These are phyloP conservation scores for Aspidoscelis tigris DNA, from an alignment of 2,113 vertebrate species.

Conservation along the genomic window DNA sequence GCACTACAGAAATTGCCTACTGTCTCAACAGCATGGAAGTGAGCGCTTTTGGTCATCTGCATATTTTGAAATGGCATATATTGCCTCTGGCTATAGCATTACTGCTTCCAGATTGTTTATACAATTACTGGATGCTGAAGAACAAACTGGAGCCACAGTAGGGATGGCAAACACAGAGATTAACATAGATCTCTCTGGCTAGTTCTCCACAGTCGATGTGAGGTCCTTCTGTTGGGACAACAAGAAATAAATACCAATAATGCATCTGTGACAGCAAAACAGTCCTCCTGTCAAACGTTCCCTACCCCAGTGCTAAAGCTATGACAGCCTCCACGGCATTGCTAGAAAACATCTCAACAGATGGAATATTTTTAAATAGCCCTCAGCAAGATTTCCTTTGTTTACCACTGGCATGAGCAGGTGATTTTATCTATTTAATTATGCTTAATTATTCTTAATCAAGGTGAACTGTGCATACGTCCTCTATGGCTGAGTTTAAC, in stretches of 20 bases:
- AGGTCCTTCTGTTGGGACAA: constrained; percentile 24
- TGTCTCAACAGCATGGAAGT: not conserved
- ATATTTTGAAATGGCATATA: constrained; percentile 17
- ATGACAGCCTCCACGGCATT: constrained; percentile 50
- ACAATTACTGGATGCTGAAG: constrained; percentile 17
- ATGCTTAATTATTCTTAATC: constrained; percentile 46
- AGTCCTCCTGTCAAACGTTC: constrained; percentile 34
- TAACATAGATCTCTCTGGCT: constrained; percentile 14
- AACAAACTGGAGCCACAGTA: constrained; percentile 24
- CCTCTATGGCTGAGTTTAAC: not conserved
- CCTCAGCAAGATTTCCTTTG: constrained; percentile 53
- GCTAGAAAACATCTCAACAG: constrained; percentile 52
- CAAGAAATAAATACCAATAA: constrained; percentile 43
- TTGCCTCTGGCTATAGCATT: constrained; percentile 5
- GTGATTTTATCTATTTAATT: constrained; percentile 65
- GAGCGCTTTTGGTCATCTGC: constrained; percentile 19
- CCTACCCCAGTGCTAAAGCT: constrained; percentile 51
- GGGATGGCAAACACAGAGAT: constrained; percentile 13
- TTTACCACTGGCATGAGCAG: constrained; percentile 47
- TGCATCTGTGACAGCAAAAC: constrained; percentile 59
- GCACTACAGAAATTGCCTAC: not conserved
- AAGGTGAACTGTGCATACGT: not conserved
- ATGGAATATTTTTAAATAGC: constrained; percentile 57
- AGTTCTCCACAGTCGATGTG: constrained; percentile 41
- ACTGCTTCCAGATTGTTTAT: not conserved